Conservation (phyloP, 2,888 invertebrate genomes). For the Drosophila aldrichi region DNA sequence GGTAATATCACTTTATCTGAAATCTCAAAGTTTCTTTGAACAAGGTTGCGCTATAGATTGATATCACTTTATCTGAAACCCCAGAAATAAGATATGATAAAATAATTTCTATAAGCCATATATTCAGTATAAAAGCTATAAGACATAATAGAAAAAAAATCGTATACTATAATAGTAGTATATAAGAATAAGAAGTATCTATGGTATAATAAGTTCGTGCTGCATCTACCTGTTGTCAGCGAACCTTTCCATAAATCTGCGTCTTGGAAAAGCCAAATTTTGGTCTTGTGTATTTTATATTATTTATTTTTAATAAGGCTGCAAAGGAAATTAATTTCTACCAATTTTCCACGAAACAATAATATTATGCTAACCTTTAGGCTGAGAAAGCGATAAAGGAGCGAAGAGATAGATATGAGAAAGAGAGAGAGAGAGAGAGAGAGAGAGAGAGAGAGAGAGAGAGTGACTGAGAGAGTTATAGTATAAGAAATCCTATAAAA, state of each 20-base stretch:
- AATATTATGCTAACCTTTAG: constrained; percentile 75
- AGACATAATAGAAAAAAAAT: not conserved
- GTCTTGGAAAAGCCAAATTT: constrained; percentile 24
- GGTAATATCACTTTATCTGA: too few relatives aligned
- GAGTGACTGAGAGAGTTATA: not conserved
- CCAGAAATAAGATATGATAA: too few relatives aligned
- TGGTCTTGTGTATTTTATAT: constrained; percentile 35
- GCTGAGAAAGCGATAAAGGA: constrained; percentile 16
- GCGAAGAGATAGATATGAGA: not conserved
- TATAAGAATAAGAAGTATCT: too few relatives aligned
- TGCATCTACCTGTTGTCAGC: constrained; percentile 39
- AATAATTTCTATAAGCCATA: too few relatives aligned
- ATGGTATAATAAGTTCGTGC: not conserved
- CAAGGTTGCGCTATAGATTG: too few relatives aligned
- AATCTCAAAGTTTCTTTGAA: too few relatives aligned
- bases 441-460: not conserved
- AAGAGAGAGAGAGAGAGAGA: not conserved
- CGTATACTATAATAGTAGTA: too few relatives aligned
- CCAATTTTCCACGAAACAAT: constrained; percentile 72
- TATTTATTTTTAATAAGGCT: constrained; percentile 81
- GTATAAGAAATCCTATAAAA: constrained; percentile 79
- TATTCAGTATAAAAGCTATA: too few relatives aligned
- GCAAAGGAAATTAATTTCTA: constrained; percentile 79
- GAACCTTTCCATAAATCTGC: constrained; percentile 24
- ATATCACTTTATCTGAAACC: too few relatives aligned